Percentiles rank a stretch among this genome's conserved stretches.
Evolutionary conservation across 1,140 invertebrate species (phyloP).

Genomic region (Drosophila kepulauana): DNA sequence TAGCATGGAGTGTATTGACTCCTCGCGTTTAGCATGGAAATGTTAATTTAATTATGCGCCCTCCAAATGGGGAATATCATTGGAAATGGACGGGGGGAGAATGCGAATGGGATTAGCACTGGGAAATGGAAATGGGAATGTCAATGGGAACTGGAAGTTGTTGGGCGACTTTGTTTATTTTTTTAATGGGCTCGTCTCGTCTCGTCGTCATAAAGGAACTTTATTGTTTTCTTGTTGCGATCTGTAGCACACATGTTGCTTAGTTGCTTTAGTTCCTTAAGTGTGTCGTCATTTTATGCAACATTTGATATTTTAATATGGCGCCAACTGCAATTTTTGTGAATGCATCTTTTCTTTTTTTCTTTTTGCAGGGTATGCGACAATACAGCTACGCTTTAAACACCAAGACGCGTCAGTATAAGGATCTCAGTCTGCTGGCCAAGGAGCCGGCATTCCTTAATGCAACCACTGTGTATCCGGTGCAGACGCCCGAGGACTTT

Average conservation of each 20-base stretch:
- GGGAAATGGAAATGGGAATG: conserved; percentile 6
- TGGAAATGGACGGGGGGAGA: not conserved
- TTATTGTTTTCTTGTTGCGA: conserved; percentile 22
- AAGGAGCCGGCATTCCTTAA: conserved; percentile 86
- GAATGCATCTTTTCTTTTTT: conserved; percentile 9
- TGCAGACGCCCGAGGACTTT: conserved; percentile 88
- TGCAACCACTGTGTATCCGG: conserved; percentile 88
- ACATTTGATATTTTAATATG: conserved; percentile 1
- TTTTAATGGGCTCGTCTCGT: conserved; percentile 24
- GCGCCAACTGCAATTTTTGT: conserved; percentile 21
- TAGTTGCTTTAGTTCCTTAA: not conserved
- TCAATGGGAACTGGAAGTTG: conserved; percentile 5
- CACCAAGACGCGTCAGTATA: conserved; percentile 86
- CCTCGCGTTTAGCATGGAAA: conserved; percentile 43
- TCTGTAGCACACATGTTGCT: conserved; percentile 34
- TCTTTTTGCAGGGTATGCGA: conserved; percentile 86
- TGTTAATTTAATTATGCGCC: conserved; percentile 76
- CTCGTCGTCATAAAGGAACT: conserved; percentile 30
- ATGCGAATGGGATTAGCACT: not conserved
- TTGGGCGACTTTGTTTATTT: conserved; percentile 1
- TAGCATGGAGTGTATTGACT: conserved; percentile 20
- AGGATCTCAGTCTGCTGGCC: conserved; percentile 85
- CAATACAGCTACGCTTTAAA: conserved; percentile 86
- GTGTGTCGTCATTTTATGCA: conserved; percentile 29
- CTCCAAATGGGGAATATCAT: not conserved